phyloP scores from a whole-genome alignment of 2,797 vertebrate species.

The Alauda arvensis region DNA sequence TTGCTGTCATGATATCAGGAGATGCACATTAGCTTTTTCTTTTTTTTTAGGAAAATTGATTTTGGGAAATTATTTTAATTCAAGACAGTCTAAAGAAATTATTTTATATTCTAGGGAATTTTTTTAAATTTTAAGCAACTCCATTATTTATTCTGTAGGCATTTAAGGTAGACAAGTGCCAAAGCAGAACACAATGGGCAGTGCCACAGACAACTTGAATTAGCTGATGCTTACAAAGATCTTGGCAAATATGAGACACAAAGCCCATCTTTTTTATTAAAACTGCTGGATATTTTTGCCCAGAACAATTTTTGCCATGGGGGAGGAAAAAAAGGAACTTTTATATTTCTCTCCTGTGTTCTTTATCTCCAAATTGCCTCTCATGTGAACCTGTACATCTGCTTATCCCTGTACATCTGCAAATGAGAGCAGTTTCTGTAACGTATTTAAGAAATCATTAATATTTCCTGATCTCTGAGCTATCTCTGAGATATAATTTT shows the following conservation, averaged over 20 bases:
- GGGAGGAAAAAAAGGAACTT: neutral
- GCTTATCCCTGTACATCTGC: neutral
- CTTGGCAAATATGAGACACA: neutral
- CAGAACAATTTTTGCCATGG: neutral
- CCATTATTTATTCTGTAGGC: neutral
- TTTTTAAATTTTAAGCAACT: neutral
- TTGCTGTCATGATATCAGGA: neutral
- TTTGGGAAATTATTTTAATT: neutral
- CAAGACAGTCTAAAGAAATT: neutral
- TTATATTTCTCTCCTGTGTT: neutral
- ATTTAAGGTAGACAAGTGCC: neutral
- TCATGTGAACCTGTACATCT: neutral
- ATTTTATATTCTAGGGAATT: neutral
- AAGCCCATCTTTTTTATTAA: neutral
- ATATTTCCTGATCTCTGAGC: neutral
- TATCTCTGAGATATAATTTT: neutral
- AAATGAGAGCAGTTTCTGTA: neutral
- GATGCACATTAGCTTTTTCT: neutral
- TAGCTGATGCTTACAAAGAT: neutral
- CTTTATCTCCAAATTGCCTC: neutral
- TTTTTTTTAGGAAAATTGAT: neutral
- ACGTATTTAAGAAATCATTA: neutral
- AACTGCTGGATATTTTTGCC: neutral
- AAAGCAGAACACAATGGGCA: neutral
- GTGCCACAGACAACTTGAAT: neutral